phyloP scores from a whole-genome alignment of 2,113 vertebrate species.

The Callipepla squamata region DNA sequence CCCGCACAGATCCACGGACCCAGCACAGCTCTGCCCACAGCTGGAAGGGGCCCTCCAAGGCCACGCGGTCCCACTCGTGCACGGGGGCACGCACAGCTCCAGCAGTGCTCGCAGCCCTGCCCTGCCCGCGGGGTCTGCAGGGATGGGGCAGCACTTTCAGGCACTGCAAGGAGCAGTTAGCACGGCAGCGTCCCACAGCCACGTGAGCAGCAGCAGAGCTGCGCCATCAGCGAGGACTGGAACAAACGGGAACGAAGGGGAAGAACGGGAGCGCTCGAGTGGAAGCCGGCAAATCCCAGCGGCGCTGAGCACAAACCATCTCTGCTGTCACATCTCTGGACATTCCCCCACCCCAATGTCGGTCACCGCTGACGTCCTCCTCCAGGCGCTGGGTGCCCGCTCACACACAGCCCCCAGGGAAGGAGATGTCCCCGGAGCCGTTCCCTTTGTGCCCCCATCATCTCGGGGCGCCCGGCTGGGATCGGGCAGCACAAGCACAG shows the following conservation, averaged over 20 bases:
- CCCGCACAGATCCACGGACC: too few relatives aligned
- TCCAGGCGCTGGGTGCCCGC: not conserved
- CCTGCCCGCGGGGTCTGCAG: too few relatives aligned
- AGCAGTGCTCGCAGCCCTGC: too few relatives aligned
- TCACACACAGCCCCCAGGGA: not conserved
- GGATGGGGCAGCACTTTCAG: too few relatives aligned
- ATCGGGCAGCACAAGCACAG: too few relatives aligned
- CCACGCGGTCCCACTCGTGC: too few relatives aligned
- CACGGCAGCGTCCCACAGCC: not conserved
- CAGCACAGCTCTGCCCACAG: too few relatives aligned
- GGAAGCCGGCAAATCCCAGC: not conserved
- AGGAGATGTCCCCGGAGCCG: not conserved
- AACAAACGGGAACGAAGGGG: not conserved
- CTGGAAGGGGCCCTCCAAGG: too few relatives aligned
- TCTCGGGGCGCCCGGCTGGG: not conserved
- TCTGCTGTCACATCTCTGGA: not conserved
- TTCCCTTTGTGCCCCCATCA: not conserved
- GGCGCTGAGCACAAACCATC: not conserved
- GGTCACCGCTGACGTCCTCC: too few relatives aligned
- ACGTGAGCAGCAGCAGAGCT: not conserved
- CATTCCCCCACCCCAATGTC: fast-evolving
- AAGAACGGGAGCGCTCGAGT: not conserved
- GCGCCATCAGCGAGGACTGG: not conserved
- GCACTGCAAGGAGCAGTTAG: not conserved
- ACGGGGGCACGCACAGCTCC: too few relatives aligned